A percentile compares a stretch with the other conserved stretches of the same genome.
Conservation (phyloP, 23 tunicate species). For the Halocynthia roretzi region DNA sequence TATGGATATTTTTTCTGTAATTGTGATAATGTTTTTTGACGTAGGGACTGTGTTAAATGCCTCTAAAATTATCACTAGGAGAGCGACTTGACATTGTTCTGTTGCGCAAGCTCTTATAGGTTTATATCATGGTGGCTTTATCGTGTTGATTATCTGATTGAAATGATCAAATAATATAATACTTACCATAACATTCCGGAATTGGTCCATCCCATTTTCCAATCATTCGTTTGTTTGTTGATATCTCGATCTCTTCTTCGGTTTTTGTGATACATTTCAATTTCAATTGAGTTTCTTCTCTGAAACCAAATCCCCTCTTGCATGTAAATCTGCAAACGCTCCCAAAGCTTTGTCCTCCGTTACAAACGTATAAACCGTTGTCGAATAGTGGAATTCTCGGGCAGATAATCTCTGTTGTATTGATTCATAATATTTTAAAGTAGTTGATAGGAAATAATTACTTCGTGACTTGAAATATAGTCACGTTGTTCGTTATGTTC, state of each 20-base stretch:
- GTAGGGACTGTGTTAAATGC: no score
- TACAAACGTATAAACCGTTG: slow-evolving; percentile 47
- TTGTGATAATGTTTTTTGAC: no score
- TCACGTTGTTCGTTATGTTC: not conserved
- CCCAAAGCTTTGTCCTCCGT: slow-evolving; percentile 25
- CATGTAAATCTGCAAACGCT: slow-evolving; percentile 50
- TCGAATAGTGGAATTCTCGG: slow-evolving; percentile 21
- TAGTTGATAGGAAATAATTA: not conserved
- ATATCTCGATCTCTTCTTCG: slow-evolving; percentile 1
- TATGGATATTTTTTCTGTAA: no score
- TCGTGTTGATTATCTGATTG: no score
- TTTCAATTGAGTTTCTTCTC: not conserved
- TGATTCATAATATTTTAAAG: no score
- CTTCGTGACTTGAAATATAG: not conserved
- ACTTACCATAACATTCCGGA: slow-evolving; percentile 14
- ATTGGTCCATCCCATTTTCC: slow-evolving; percentile 7
- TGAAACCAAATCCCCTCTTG: slow-evolving; percentile 36
- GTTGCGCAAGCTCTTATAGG: no score
- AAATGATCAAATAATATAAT: not conserved
- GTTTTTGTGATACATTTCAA: slow-evolving; percentile 14
- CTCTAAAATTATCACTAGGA: no score
- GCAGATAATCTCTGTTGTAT: slow-evolving; percentile 26
- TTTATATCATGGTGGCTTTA: no score
- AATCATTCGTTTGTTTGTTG: not conserved
- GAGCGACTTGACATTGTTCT: no score